Evolutionary conservation across 2,797 vertebrate genomes (phyloP).

Genomic region (Calcarius lapponicus): DNA sequence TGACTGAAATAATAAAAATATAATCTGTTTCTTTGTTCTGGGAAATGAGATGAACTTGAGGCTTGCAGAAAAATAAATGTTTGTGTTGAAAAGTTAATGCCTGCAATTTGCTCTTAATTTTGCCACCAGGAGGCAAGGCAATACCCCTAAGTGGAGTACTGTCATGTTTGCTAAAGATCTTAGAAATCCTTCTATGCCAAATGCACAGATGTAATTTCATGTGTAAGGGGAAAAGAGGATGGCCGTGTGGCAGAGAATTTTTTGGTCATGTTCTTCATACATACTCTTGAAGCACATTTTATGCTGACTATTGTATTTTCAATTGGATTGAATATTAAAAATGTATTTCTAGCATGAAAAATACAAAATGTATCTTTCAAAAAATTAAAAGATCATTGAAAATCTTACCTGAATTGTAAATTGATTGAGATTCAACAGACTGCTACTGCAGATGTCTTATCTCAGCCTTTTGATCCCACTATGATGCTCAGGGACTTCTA

Average conservation of each 20-base stretch:
- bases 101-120: background rate
- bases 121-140: background rate
- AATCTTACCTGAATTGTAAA: background rate
- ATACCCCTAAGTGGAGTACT: background rate
- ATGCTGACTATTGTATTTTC: background rate
- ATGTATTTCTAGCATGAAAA: background rate
- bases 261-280: background rate
- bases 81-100: background rate
- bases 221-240: background rate
- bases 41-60: background rate
- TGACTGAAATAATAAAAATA: background rate
- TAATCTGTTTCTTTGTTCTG: constrained; percentile 13
- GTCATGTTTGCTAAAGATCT: background rate
- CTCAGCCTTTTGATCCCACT: background rate
- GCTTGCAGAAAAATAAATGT: background rate
- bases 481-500: background rate
- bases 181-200: background rate
- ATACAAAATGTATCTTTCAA: background rate
- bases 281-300: background rate
- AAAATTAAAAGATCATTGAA: background rate
- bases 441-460: background rate
- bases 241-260: background rate
- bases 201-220: background rate
- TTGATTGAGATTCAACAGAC: background rate
- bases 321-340: background rate